phyloP scores from a whole-genome alignment of 2,113 vertebrate genomes.

The Panthera uncia region DNA sequence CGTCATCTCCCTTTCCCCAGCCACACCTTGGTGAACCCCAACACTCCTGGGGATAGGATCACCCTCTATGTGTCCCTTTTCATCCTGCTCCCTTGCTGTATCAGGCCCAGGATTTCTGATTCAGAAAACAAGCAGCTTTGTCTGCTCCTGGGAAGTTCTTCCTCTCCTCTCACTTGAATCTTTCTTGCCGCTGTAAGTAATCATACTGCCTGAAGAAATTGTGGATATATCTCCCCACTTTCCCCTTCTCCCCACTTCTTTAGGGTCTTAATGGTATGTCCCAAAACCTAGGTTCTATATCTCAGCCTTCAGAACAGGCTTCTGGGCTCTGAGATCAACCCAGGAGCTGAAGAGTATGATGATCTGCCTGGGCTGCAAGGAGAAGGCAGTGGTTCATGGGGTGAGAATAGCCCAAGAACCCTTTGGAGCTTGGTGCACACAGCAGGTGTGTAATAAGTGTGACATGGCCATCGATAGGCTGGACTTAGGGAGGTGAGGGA shows the following conservation, averaged over 20 bases:
- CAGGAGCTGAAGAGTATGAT: not conserved
- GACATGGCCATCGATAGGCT: not conserved
- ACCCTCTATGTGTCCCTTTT: not conserved
- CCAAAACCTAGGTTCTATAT: not conserved
- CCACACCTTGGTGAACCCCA: slow-evolving; percentile 1
- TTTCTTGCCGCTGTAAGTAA: not conserved
- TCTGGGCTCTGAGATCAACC: not conserved
- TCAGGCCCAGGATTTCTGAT: not conserved
- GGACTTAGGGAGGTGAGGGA: not conserved
- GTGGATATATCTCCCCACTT: not conserved
- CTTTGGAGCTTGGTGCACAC: not conserved
- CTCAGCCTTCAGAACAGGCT: not conserved
- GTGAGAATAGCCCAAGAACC: not conserved
- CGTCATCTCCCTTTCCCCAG: not conserved
- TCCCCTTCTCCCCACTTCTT: not conserved
- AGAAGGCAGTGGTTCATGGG: not conserved
- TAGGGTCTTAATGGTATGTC: not conserved
- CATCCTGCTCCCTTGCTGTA: not conserved
- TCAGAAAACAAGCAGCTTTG: not conserved
- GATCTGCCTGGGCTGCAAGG: not conserved
- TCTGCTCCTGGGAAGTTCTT: not conserved
- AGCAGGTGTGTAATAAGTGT: not conserved
- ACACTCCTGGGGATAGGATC: not conserved
- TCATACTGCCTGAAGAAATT: not conserved
- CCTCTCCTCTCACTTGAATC: not conserved